phyloP scores from a whole-genome alignment of 2,888 invertebrate species.

The Caradrina kadenii region DNA sequence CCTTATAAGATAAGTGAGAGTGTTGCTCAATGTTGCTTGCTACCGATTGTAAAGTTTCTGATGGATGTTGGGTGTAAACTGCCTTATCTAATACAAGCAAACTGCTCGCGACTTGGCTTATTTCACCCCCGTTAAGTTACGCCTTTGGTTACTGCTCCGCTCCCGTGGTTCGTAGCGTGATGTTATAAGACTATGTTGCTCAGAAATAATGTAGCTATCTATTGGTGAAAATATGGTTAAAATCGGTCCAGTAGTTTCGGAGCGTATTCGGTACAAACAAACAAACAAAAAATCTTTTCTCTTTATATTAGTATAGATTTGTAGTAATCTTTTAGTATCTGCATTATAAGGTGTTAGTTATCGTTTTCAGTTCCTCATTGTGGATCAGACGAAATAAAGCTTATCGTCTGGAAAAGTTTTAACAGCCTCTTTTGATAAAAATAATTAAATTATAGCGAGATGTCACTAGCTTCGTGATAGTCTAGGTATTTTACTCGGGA shows the following conservation, averaged over 20 bases:
- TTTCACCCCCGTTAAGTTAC: too few relatives aligned
- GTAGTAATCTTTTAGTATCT: slow-evolving; percentile 15
- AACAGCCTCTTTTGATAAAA: background rate
- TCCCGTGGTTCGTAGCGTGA: too few relatives aligned
- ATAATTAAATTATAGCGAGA: background rate
- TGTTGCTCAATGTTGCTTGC: slow-evolving; percentile 3
- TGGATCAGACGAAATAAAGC: background rate
- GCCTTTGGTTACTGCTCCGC: too few relatives aligned
- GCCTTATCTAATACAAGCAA: slow-evolving; percentile 17
- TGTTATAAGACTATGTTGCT: too few relatives aligned
- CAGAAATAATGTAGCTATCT: too few relatives aligned
- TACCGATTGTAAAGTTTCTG: slow-evolving; percentile 10
- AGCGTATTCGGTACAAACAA: too few relatives aligned
- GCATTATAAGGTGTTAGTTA: slow-evolving; percentile 4
- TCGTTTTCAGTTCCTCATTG: background rate
- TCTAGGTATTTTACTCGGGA: too few relatives aligned
- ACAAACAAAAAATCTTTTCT: too few relatives aligned
- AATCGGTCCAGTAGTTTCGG: too few relatives aligned
- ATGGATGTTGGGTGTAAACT: background rate
- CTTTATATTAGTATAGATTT: background rate
- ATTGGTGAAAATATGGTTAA: too few relatives aligned
- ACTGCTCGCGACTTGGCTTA: too few relatives aligned
- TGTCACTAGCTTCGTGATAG: too few relatives aligned
- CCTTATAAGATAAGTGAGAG: slow-evolving; percentile 3
- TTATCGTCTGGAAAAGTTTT: background rate